Evolutionary conservation across 2,113 vertebrate genomes (phyloP), one percentile per base, ranked within the genome.

Genomic region (Petromus typicus): DNA sequence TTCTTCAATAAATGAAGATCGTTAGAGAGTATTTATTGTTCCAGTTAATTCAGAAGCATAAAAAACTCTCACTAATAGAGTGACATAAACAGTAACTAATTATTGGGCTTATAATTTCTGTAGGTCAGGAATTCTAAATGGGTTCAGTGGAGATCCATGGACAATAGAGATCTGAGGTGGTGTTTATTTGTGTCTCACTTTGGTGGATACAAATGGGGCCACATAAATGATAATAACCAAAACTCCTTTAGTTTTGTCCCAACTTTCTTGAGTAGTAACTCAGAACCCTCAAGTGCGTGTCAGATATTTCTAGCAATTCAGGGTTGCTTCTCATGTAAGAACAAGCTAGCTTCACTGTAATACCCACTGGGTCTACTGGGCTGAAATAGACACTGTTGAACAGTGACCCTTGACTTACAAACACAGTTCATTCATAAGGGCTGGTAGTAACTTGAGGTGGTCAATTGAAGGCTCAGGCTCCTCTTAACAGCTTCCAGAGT

Each of bases 151-250:
- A 59, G 78, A 71, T 64, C 32, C 27, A 4, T 66, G 61, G 86
- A 57, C 32, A 30, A 34, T n/a, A 34, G 59, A 59, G 78, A 71
- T 64, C 32, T 66, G 61, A 86, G 48, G 6, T 7, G 34, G n/a
- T 86, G 17, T 90, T 93, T 92, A 40, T 32, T 90, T 37, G 18
- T 32, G 17, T 48, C 81, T 95, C 64, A 40, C 12, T 71, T 78
- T 45, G 43, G n/a, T 81, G 54, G 34, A 51, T 89, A 48, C 18
- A 69, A 94, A 57, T 43, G 25, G 5, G 27, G 14, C 30, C 54
- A 71, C 25, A 64, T 81, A 37, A 69, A 59, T 25, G 27, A 79
- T 63, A 95, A 93, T 40, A 34, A 95, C 30, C 32, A 32, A 54
- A 86, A 92, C n/a, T 64, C 2, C 54, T 84, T 86, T 71, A 40